Conservation (phyloP, 2,113 vertebrate species). For the Nerophis lumbriciformis region DNA sequence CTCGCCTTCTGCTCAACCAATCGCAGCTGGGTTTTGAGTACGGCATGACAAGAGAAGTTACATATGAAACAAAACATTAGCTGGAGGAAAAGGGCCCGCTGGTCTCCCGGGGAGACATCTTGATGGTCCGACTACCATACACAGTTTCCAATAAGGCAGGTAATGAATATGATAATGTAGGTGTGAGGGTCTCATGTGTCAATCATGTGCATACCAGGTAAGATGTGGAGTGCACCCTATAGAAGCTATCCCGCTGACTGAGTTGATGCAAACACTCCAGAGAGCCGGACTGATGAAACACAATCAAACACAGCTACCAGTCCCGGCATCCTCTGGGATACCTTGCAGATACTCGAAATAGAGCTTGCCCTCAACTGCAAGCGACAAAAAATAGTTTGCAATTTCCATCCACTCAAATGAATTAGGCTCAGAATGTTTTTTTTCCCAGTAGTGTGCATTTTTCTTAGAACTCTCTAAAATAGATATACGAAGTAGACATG, state of each 20-base stretch:
- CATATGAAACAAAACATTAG: constrained; percentile 30
- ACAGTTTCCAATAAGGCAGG: constrained; percentile 49
- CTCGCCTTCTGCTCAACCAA: constrained; percentile 9
- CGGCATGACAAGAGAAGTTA: constrained; percentile 28
- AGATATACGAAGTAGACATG: not conserved
- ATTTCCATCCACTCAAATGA: constrained; percentile 27
- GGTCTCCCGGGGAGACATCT: constrained; percentile 23
- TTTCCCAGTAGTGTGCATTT: not conserved
- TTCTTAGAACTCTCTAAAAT: not conserved
- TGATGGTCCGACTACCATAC: constrained; percentile 17
- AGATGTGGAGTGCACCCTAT: constrained; percentile 21
- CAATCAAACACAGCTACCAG: constrained; percentile 42
- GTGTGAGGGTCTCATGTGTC: constrained; percentile 19
- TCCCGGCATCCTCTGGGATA: constrained; percentile 41
- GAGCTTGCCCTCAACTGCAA: constrained; percentile 29
- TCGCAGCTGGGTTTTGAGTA: constrained; percentile 19
- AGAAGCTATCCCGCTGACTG: constrained; percentile 33
- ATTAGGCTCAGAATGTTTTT: not conserved
- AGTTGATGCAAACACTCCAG: constrained; percentile 45
- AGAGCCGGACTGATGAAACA: constrained; percentile 43
- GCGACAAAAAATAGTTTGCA: constrained; percentile 22
- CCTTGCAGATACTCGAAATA: constrained; percentile 36
- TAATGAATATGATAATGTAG: constrained; percentile 64
- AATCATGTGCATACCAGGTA: constrained; percentile 39
- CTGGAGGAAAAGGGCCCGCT: constrained; percentile 9